A percentile compares a stretch with the other conserved stretches of the same genome.
These are phyloP conservation scores for Diglossa brunneiventris DNA, from an alignment of 2,113 vertebrate species.

Conservation along the genomic window DNA sequence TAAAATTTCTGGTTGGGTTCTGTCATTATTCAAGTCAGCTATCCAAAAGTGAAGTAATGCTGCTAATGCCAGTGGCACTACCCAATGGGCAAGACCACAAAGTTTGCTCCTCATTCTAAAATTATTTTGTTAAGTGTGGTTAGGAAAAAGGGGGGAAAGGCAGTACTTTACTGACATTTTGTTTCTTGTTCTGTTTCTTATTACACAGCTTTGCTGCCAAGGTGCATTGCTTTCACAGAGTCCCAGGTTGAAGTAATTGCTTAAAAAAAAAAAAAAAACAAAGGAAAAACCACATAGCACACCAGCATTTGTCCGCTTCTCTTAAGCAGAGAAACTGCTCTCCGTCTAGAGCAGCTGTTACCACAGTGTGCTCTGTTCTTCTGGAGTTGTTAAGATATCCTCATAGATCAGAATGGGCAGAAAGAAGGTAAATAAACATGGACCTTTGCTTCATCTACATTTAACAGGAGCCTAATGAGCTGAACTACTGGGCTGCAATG, in stretches of 20 bases:
- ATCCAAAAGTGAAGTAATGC: background rate
- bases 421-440: constrained; percentile 13
- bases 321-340: background rate
- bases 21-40: background rate
- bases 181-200: background rate
- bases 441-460: background rate
- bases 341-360: background rate
- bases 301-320: background rate
- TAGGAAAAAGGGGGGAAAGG: background rate
- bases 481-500: background rate
- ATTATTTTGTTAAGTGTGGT: background rate
- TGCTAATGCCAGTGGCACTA: background rate
- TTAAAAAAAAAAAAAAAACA: background rate
- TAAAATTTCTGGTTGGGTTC: background rate
- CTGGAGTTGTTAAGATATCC: background rate
- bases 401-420: background rate
- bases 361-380: background rate
- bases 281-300: background rate
- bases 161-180: background rate
- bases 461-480: background rate
- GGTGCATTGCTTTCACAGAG: background rate
- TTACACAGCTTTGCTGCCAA: background rate
- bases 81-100: background rate
- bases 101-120: background rate
- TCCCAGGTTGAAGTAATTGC: background rate